Conservation (phyloP, 2,888 invertebrate genomes). For the Napeogenes inachia region DNA sequence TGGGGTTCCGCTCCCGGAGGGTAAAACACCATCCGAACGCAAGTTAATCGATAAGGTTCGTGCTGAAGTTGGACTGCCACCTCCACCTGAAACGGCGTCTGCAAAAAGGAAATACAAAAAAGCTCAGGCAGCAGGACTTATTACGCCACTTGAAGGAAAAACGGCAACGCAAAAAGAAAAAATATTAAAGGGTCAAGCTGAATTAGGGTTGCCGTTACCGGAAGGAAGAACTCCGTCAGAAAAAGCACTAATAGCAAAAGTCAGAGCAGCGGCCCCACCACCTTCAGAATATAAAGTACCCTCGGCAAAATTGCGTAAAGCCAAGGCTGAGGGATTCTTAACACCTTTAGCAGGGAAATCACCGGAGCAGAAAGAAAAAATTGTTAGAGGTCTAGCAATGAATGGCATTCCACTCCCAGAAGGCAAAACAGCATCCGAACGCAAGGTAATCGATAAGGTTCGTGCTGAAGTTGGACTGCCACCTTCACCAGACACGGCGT, state of each 20-base stretch:
- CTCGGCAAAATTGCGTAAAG: slow-evolving; percentile 27
- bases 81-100: slow-evolving; percentile 34
- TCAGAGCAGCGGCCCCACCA: slow-evolving; percentile 22
- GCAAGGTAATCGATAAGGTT: slow-evolving; percentile 33
- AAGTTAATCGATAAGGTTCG: slow-evolving; percentile 37
- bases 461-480: slow-evolving; percentile 32
- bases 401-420: slow-evolving; percentile 31
- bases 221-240: too few relatives aligned
- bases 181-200: slow-evolving; percentile 31
- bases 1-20: slow-evolving; percentile 39
- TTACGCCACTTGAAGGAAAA: slow-evolving; percentile 40
- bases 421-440: slow-evolving; percentile 34
- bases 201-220: slow-evolving; percentile 16
- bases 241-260: slow-evolving; percentile 31
- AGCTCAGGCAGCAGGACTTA: slow-evolving; percentile 35
- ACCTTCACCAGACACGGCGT: slow-evolving; percentile 26
- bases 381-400: slow-evolving; percentile 24
- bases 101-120: slow-evolving; percentile 34
- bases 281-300: slow-evolving; percentile 20
- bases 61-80: slow-evolving; percentile 38
- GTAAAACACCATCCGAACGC: slow-evolving; percentile 37
- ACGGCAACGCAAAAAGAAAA: slow-evolving; percentile 35
- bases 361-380: slow-evolving; percentile 35
- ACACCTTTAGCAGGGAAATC: slow-evolving; percentile 36
- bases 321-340: slow-evolving; percentile 29